phyloP scores from a whole-genome alignment of 2,113 vertebrate genomes.

The Xenopus tropicalis region DNA sequence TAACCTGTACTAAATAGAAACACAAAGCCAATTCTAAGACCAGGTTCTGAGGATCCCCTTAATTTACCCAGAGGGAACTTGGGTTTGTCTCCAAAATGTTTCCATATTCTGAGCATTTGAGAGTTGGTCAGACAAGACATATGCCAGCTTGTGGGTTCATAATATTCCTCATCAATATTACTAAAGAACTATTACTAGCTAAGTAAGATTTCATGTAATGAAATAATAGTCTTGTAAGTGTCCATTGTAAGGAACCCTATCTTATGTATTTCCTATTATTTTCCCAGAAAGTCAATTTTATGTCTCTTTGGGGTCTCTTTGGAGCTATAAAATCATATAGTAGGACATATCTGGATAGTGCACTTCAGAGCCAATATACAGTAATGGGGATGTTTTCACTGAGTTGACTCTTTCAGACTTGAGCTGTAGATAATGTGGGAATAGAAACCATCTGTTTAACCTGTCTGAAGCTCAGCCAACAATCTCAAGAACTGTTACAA shows the following conservation, averaged over 20 bases:
- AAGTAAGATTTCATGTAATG: not conserved
- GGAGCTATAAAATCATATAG: slow-evolving; percentile 18
- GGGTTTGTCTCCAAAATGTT: too few relatives aligned
- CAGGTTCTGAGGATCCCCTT: too few relatives aligned
- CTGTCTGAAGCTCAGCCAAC: not conserved
- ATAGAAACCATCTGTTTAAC: slow-evolving; percentile 37
- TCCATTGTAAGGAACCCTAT: slow-evolving; percentile 1
- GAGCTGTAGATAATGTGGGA: slow-evolving; percentile 24
- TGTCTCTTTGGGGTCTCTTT: slow-evolving; percentile 8
- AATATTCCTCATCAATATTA: too few relatives aligned
- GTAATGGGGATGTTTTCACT: slow-evolving; percentile 12
- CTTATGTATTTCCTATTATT: slow-evolving; percentile 37
- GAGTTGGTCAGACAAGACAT: too few relatives aligned
- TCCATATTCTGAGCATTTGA: too few relatives aligned
- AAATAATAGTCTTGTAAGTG: not conserved
- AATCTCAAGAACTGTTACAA: slow-evolving; percentile 1
- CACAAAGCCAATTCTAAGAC: too few relatives aligned
- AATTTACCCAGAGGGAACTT: too few relatives aligned
- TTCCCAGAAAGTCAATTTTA: slow-evolving; percentile 23
- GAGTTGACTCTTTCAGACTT: slow-evolving; percentile 29
- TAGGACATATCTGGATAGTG: not conserved
- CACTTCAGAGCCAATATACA: not conserved
- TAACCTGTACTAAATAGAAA: too few relatives aligned
- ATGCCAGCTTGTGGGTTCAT: too few relatives aligned
- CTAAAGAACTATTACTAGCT: too few relatives aligned